Conservation (phyloP, 1,140 invertebrate genomes). For the Anastrepha ludens region DNA sequence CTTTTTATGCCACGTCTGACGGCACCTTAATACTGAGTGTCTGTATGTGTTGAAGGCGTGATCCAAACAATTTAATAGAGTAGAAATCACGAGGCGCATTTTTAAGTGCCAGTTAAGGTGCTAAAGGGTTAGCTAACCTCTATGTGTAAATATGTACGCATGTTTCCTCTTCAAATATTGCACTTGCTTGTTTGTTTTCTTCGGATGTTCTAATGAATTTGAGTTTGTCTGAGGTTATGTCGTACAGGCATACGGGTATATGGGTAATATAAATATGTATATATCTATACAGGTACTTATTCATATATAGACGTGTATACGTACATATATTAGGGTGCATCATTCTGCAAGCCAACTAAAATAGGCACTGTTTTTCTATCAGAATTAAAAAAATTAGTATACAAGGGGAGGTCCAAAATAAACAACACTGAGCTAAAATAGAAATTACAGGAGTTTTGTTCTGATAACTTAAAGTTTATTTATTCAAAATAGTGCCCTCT, state of each 20-base stretch:
- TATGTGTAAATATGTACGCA: background rate
- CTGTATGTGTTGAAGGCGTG: background rate
- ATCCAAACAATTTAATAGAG: slow-evolving; percentile 25
- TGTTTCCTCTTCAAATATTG: background rate
- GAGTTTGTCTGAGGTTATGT: slow-evolving; percentile 10
- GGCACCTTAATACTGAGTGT: no score
- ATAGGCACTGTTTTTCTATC: no score
- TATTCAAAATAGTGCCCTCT: no score
- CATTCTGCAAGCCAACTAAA: background rate
- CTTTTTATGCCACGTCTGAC: no score
- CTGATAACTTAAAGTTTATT: no score
- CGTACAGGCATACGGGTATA: background rate
- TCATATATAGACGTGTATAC: no score
- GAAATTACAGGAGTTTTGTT: no score
- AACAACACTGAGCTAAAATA: no score
- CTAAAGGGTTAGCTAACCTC: background rate
- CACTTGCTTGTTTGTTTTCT: background rate
- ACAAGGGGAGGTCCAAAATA: no score
- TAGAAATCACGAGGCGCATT: background rate
- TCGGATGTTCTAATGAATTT: background rate
- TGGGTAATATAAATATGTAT: background rate
- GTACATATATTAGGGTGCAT: background rate
- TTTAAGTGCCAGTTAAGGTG: background rate
- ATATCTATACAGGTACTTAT: background rate
- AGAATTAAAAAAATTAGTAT: no score